Evolutionary conservation across 64 coral and sea anemone species (phyloP).

Genomic region (Montipora capricornis): DNA sequence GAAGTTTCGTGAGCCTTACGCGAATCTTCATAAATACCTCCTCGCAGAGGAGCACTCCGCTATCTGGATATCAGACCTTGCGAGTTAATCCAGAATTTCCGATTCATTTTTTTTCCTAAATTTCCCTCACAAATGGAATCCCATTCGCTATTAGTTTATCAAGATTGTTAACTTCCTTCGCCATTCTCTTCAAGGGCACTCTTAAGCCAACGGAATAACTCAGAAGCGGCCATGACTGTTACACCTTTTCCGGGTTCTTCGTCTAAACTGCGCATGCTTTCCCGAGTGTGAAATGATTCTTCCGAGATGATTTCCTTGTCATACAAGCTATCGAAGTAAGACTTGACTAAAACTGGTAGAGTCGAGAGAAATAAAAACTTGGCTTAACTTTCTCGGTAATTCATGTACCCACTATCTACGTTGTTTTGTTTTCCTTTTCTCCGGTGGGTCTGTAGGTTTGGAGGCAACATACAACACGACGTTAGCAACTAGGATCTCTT

Average conservation of each 20-base stretch:
- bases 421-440: no score
- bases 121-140: not conserved
- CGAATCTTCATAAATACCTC: conserved; percentile 12
- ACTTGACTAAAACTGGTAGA: conserved; percentile 75
- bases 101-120: no score
- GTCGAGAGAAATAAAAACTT: not conserved
- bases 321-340: conserved; percentile 83
- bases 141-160: conserved; percentile 16
- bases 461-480: no score
- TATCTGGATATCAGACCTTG: no score
- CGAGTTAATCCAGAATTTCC: not conserved
- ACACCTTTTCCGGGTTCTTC: conserved; percentile 72
- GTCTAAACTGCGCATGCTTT: conserved; percentile 30
- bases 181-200: conserved; percentile 67
- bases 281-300: conserved; percentile 80
- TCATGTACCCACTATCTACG: no score
- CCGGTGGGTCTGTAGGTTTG: no score
- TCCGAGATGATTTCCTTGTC: conserved; percentile 84
- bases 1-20: not conserved
- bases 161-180: conserved; percentile 47
- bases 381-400: no score
- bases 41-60: conserved; percentile 2
- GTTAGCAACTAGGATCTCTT: no score
- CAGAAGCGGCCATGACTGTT: conserved; percentile 40
- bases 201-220: conserved; percentile 90